Conservation (phyloP, 2,797 vertebrate species). For the Lutra lutra region DNA sequence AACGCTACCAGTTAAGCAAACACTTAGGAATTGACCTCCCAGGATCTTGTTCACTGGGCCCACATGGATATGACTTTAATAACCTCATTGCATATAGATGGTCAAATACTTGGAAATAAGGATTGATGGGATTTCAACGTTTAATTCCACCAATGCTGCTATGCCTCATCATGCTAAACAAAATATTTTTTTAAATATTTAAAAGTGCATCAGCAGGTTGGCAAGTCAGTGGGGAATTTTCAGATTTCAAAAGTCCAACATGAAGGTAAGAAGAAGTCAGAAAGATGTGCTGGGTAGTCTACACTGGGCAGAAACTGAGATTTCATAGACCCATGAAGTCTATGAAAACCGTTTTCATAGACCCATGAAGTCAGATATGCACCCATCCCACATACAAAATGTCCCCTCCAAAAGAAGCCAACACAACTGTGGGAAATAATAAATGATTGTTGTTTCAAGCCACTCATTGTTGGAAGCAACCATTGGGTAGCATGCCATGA, state of each 20-base stretch:
- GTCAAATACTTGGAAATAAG: not conserved
- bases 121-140: not conserved
- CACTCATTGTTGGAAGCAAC: too few relatives aligned
- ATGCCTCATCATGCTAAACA: not conserved
- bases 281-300: not conserved
- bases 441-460: not conserved
- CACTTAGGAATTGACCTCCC: too few relatives aligned
- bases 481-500: too few relatives aligned
- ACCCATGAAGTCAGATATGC: not conserved
- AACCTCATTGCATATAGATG: not conserved
- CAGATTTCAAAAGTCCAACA: not conserved
- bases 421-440: not conserved
- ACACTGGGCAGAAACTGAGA: accelerated
- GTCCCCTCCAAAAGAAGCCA: not conserved
- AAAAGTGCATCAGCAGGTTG: not conserved
- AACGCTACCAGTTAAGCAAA: too few relatives aligned
- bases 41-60: not conserved
- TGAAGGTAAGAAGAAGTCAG: not conserved
- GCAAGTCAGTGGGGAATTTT: not conserved
- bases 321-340: too few relatives aligned
- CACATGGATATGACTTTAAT: not conserved
- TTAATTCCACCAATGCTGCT: too few relatives aligned
- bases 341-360: too few relatives aligned
- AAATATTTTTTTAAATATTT: not conserved
- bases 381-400: too few relatives aligned